Percentiles rank a stretch among this genome's conserved stretches.
phyloP scores from a whole-genome alignment of 2,113 vertebrate genomes.

The Chiloscyllium plagiosum region DNA sequence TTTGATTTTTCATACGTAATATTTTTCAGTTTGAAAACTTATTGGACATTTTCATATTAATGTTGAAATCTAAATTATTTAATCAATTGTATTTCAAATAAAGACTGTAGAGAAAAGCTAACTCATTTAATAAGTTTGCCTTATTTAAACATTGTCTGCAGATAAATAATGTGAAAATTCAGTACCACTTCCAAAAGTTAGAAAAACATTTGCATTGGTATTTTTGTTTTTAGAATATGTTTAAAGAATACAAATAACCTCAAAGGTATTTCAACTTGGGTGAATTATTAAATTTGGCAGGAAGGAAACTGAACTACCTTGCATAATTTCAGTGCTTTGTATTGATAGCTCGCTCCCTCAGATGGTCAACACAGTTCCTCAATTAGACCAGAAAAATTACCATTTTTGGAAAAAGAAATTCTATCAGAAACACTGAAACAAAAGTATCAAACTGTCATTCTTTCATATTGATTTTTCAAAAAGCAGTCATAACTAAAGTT shows the following conservation, averaged over 20 bases:
- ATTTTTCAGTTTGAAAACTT: conserved; percentile 18
- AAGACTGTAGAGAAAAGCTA: background rate
- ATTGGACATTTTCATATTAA: background rate
- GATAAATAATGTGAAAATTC: background rate
- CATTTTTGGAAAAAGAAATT: background rate
- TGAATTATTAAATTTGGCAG: background rate
- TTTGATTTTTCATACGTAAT: background rate
- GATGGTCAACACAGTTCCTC: background rate
- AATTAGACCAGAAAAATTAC: background rate
- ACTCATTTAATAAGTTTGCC: background rate
- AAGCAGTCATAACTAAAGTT: background rate
- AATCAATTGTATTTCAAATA: conserved; percentile 2
- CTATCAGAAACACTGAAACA: background rate
- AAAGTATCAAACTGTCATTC: background rate
- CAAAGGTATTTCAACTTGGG: background rate
- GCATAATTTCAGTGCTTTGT: background rate
- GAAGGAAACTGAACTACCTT: background rate
- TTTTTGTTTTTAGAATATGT: background rate
- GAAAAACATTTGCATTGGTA: background rate
- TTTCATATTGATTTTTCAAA: background rate
- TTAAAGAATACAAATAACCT: background rate
- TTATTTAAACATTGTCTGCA: conserved; percentile 25
- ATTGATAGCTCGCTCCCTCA: background rate
- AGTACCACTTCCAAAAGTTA: background rate
- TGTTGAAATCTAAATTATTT: conserved; percentile 24